These are phyloP conservation scores for Camarhynchus parvulus DNA, from an alignment of 2,113 vertebrate genomes.

Conservation along the genomic window DNA sequence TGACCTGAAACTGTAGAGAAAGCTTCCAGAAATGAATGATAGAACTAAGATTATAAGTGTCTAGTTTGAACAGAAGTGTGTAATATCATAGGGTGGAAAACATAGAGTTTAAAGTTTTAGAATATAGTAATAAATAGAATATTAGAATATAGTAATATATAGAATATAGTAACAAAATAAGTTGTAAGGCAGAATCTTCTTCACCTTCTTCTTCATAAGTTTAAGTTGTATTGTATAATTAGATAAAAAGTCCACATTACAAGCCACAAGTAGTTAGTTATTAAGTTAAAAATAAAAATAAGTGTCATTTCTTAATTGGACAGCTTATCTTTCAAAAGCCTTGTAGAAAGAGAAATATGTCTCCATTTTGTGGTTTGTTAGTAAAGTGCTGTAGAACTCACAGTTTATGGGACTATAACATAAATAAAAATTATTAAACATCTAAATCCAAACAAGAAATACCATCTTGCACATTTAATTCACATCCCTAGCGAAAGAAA, in stretches of 20 bases:
- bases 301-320: neutral
- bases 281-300: neutral
- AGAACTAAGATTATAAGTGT: neutral
- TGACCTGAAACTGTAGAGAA: neutral
- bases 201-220: neutral
- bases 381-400: neutral
- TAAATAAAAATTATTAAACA: neutral
- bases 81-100: neutral
- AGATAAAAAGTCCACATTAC: neutral
- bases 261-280: neutral
- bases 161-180: neutral
- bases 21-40: neutral
- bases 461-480: neutral
- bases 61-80: neutral
- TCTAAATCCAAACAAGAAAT: neutral
- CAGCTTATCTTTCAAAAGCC: neutral
- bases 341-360: neutral
- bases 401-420: neutral
- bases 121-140: too few species aligned
- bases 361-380: neutral
- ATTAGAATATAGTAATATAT: neutral
- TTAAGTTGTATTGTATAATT: neutral
- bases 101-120: neutral
- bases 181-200: neutral
- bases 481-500: neutral